Evolutionary conservation across 2,888 invertebrate species (phyloP), one percentile per base, ranked within the genome.

Genomic region (Pseudococcus longispinus): DNA sequence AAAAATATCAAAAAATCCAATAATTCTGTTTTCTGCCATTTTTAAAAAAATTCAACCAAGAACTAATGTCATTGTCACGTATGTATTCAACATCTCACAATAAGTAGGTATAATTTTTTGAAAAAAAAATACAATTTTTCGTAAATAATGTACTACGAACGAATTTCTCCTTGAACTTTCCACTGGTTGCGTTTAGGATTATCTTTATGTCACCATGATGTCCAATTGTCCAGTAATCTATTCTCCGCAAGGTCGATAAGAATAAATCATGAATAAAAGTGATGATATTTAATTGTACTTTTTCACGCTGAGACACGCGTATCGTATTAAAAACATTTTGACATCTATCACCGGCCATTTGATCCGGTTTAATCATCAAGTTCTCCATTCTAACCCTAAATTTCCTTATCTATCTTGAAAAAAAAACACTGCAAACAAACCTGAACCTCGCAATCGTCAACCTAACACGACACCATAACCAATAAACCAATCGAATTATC

Each of bases 231-330:
- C 26, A 65, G 26, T 65, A 20, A 26, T 65, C 26, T 65, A 26
- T 55, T 55, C 55, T 46, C 13, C 4, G n/a, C 65, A 65, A 65
- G 65, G 65, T 65, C 65, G 13, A 26, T 65, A 26, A 9, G 26
- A 65, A 65, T 26, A 26, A 23, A 65, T 65, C 11, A 65, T 65
- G 26, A 23, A 65, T 26, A n/a, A 55, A 55, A 55, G n/a, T 65
- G 23, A 65, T 20, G 26, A 65, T 65, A 65, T 65, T 65, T 65
- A 65, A 65, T 65, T 65, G 65, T 65, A 65, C 65, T 65, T 65
- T 65, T 65, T 65, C 26, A 65, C 65, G 65, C 11, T 65, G 26
- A 26, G 26, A 65, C 65, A 65, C 65, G 26, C 26, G 26, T 26
- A 65, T 65, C 26, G 26, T 26, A 11, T 26, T 65, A 65, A 65